Base-by-base conservation (phyloP, 1,140 invertebrate genomes). In the Tetragonula clypearis region DNA sequence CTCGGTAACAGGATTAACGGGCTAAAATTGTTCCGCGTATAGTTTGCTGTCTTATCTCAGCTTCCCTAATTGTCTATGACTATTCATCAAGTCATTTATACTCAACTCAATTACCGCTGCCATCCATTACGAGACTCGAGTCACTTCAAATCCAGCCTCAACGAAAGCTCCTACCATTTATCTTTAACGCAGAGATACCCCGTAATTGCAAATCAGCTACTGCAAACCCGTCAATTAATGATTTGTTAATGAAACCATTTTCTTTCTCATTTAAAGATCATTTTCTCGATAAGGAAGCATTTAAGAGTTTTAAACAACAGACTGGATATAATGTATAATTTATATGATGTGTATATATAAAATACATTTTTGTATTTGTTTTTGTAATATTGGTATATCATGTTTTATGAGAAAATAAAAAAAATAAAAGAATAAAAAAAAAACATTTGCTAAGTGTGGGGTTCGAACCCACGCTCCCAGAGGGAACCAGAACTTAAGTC, bases 391-490 rank as follows among this genome's bases (percentile, higher is more conserved):
- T 5, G 9, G n/a, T 30, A 26, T 26, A 21, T 30, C 2, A 1
- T n/a, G 6, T 56, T 80, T 62, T 11, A 26, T 41, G 62, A 35
- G 35, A n/a, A 41, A 26, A 30, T 30, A 30, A 82, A 53, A 60
- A 19, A 60, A 74, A 86, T 8, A 82, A 85, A 35, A 35, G 35
- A 35, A 35, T 35, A 4, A 35, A 35, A 86, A 93, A 92, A 94
- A 93, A 91, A 88, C 15, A n/a, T 88, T 93, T 95, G 95, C 94
- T 95, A 95, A 93, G 94, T 95, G 95, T 95, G 95, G 94, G 95
- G 94, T 95, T 95, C 95, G 95, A 95, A 95, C 95, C 95, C 95
- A 95, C 95, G 95, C 95, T 95, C 95, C 94, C 95, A 89, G 85
- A 89, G 95, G 95, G 95, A 95, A 95, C 95, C 95, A 95, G 95